Conservation (phyloP, 2,113 vertebrate genomes). For the Rhagologus leucostigma region DNA sequence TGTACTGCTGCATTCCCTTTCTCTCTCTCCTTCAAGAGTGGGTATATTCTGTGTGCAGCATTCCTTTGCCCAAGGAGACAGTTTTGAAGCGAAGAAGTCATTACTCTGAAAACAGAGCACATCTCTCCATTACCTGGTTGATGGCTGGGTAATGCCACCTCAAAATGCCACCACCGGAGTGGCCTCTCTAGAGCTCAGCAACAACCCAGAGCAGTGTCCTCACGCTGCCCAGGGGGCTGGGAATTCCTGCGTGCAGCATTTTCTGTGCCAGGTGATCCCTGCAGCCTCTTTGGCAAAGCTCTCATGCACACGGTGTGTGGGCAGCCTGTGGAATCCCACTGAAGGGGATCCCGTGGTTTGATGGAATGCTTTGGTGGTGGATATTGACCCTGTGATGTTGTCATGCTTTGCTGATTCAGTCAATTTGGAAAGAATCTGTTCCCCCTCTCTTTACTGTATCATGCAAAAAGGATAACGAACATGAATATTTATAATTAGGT, state of each 20-base stretch:
- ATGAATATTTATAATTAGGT: not conserved
- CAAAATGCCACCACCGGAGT: fast-evolving
- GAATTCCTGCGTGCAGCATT: no score
- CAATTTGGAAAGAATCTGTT: not conserved
- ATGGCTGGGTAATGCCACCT: not conserved
- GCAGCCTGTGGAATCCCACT: not conserved
- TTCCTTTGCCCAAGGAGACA: not conserved
- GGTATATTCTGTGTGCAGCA: not conserved
- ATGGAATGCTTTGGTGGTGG: not conserved
- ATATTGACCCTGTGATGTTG: not conserved
- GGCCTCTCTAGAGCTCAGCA: not conserved
- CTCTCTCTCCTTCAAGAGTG: not conserved
- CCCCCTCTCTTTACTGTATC: not conserved
- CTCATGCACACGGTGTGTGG: fast-evolving
- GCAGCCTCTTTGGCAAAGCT: not conserved
- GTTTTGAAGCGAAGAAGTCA: not conserved
- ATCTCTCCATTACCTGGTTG: not conserved
- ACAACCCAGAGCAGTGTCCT: not conserved
- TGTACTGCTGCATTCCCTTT: not conserved
- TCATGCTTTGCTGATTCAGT: not conserved
- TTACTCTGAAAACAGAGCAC: not conserved
- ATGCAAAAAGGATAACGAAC: not conserved
- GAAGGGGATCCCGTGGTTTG: not conserved
- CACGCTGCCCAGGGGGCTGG: not conserved
- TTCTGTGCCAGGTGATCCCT: not conserved